Evolutionary conservation across 2,888 invertebrate species (phyloP).

Genomic region (Eristalinus sepulchralis): DNA sequence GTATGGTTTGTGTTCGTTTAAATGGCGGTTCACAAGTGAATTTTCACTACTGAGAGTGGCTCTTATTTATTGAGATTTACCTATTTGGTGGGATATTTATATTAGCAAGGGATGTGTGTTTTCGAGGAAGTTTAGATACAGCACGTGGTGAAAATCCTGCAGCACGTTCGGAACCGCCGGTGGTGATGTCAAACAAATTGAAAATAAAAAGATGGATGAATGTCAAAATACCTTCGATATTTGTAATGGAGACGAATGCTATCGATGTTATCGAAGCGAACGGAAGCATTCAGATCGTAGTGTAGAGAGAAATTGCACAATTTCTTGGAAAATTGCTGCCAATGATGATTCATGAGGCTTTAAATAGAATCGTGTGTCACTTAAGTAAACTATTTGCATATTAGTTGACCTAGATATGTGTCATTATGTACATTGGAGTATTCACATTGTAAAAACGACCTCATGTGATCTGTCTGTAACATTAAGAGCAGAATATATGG

Average conservation of each 20-base stretch:
- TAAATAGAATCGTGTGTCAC: too few species aligned
- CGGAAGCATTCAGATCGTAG: neutral
- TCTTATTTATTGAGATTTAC: constrained; percentile 15
- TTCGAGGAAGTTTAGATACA: constrained; percentile 2
- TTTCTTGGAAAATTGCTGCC: neutral
- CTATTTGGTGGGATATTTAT: neutral
- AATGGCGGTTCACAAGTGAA: neutral
- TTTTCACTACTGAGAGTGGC: neutral
- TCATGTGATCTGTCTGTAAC: too few species aligned
- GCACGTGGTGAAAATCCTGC: constrained; percentile 49
- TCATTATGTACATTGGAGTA: too few species aligned
- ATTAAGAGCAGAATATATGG: too few species aligned
- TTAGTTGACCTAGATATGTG: too few species aligned
- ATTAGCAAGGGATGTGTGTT: neutral
- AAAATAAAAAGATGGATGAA: constrained; percentile 44
- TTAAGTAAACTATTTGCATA: too few species aligned
- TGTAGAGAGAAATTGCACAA: neutral
- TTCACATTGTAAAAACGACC: too few species aligned
- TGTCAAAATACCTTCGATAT: constrained; percentile 9
- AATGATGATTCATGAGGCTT: neutral
- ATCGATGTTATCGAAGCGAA: constrained; percentile 21
- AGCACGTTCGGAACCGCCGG: constrained; percentile 59
- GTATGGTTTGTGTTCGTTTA: constrained; percentile 28
- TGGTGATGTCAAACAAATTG: constrained; percentile 65
- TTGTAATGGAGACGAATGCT: neutral